These are phyloP conservation scores for Cephus pygmeus DNA, from an alignment of 2,888 invertebrate species.

Conservation along the genomic window DNA sequence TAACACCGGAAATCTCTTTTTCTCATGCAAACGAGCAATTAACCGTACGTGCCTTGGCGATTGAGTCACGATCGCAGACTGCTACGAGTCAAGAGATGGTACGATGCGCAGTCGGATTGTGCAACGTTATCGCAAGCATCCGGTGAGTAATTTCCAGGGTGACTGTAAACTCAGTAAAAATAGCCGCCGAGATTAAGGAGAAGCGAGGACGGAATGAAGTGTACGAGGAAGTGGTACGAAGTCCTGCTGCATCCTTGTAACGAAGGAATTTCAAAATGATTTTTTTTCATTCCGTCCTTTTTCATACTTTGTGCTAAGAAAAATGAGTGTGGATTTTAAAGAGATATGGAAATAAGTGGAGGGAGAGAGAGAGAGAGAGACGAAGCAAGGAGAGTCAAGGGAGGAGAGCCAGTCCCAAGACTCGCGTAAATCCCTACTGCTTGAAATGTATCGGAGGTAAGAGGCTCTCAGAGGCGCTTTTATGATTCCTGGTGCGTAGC, in stretches of 20 bases:
- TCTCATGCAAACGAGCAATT: constrained; percentile 53
- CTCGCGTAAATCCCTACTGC: constrained; percentile 20
- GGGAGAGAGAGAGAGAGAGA: background rate
- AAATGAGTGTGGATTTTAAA: background rate
- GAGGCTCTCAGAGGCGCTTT: constrained; percentile 1
- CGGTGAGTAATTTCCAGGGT: constrained; percentile 45
- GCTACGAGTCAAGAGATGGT: constrained; percentile 14
- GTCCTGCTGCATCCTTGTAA: background rate
- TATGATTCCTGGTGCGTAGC: constrained; percentile 10
- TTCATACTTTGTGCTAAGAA: no score
- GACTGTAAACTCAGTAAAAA: constrained; percentile 10
- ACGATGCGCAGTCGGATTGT: constrained; percentile 12
- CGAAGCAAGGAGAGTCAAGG: background rate
- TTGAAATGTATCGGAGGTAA: constrained; percentile 11
- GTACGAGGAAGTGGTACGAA: constrained; percentile 8
- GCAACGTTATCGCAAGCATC: constrained; percentile 36
- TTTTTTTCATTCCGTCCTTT: background rate
- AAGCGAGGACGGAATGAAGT: constrained; percentile 4
- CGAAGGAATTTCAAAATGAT: background rate
- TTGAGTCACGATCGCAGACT: constrained; percentile 46
- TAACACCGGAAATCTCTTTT: constrained; percentile 23
- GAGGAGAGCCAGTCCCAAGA: background rate
- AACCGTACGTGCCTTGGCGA: constrained; percentile 50
- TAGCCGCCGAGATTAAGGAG: background rate
- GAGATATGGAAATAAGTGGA: constrained; percentile 4